Evolutionary conservation across 2,888 invertebrate species (phyloP), one percentile per base, ranked within the genome.

Genomic region (Pyrocoelia pectoralis): DNA sequence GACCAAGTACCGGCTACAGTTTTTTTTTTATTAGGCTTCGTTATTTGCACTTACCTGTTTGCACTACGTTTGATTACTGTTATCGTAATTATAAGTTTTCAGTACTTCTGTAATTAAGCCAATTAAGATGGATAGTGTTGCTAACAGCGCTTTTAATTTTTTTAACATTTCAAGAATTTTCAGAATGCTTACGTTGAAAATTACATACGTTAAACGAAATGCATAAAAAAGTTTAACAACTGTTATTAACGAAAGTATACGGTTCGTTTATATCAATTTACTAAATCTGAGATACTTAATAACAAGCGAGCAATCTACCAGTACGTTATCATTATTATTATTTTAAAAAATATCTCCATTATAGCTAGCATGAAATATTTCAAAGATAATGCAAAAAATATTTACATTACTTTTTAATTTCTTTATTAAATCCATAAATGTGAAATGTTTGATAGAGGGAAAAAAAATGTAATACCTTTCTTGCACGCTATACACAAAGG

Each of bases 261-360:
- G 75, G 75, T 75, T 72, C 70, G 74, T 73, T 74, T 74, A 76
- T 77, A 77, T 78, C 78, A 79, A 78, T 79, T 79, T 77, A 71
- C 71, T 72, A 71, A 75, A 79, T 77, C 77, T 76, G 72, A 72
- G 75, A 73, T 73, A 72, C 75, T 73, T 77, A 76, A 77, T 77
- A 75, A 75, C 72, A 71, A 74, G 72, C 70, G 65, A 68, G 61
- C 33, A 65, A 62, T 56, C 66, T 58, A 60, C 59, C 50, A 58
- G 65, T 61, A 51, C 68, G 8, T 38, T 12, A 43, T 43, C 13
- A 43, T 43, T 43, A 43, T 15, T 43, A 43, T 43, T 43, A 43
- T 14, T 50, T 66, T 68, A 68, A 75, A 71, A 73, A 73, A 74
- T 73, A 73, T 74, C 74, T 74, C 71, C 73, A 75, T 75, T 74